Evolutionary conservation across 1,140 invertebrate species (phyloP).

Genomic region (Drosophila navojoa): DNA sequence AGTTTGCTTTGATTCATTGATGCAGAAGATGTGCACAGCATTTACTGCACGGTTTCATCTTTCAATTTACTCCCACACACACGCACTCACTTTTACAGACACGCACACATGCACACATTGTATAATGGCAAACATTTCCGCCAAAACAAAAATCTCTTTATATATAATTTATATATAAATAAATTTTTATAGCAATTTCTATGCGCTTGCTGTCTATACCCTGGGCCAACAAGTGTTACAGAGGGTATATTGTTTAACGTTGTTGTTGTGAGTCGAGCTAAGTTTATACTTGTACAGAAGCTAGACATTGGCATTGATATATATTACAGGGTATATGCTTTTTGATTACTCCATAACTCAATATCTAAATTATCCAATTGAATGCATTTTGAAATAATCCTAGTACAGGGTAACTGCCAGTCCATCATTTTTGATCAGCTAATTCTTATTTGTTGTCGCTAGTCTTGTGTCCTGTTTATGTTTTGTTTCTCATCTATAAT

Average conservation of each 20-base stretch:
- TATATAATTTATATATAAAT: constrained; percentile 13
- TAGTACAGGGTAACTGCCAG: neutral
- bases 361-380: too few species aligned
- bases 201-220: constrained; percentile 20
- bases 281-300: too few species aligned
- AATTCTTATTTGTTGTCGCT: neutral
- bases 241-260: too few species aligned
- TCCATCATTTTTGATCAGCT: neutral
- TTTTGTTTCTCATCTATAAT: constrained; percentile 4
- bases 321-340: too few species aligned
- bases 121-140: constrained; percentile 28
- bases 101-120: neutral
- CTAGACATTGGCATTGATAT: too few species aligned
- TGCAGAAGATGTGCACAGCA: constrained; percentile 26
- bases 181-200: constrained; percentile 22
- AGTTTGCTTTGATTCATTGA: constrained; percentile 54
- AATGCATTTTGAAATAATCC: too few species aligned
- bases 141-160: neutral
- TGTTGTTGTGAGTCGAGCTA: too few species aligned
- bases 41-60: constrained; percentile 22
- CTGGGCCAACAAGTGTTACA: neutral
- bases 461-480: constrained; percentile 5
- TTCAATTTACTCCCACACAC: constrained; percentile 24
- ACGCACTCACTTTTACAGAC: neutral
- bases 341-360: too few species aligned